Evolutionary conservation across 2,113 vertebrate genomes (phyloP), one percentile per base, ranked within the genome.

Genomic region (Panurus biarmicus): DNA sequence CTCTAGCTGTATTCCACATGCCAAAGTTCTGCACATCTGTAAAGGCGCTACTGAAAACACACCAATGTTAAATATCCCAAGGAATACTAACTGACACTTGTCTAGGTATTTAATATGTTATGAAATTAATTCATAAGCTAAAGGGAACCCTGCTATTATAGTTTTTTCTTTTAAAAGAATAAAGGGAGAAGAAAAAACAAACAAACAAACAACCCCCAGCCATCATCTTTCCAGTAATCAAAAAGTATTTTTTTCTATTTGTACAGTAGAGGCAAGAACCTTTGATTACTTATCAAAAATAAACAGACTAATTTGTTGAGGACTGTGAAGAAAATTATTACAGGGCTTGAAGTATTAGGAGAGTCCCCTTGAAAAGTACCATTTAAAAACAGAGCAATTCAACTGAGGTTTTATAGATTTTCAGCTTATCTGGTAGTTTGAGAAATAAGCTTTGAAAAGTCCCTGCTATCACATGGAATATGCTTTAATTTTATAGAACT

Each of bases 221-320:
- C 33, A 38, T 28, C 9, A 40, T 13, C 12, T 70, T 77, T 31
- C 42, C 67, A 77, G 57, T 88, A 89, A 77, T 88, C 51, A 93
- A 87, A 78, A 14, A 54, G 54, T 29, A 12, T 12, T 18, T 85
- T 69, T 71, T 21, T 19, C 33, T 60, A 6, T 83, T 93, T 85
- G 26, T 81, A 69, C 61, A 83, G 38, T 57, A 87, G 29, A 65
- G 83, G n/a, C 1, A 20, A 87, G 64, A 81, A 60, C 7, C 38
- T 92, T 83, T 29, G 70, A 66, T 76, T 91, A 61, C 36, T 95
- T 97, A 82, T 86, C 61, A 79, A 80, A 94, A 90, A 19, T 90
- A 28, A 8, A 89, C 40, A 42, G 38, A 87, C 53, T 93, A 65
- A 91, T 87, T 95, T 94, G n/a, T 53, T 85, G 85, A 72, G 28